Evolutionary conservation across 2,888 invertebrate species (phyloP).

Genomic region (Eurytoma adleriae): DNA sequence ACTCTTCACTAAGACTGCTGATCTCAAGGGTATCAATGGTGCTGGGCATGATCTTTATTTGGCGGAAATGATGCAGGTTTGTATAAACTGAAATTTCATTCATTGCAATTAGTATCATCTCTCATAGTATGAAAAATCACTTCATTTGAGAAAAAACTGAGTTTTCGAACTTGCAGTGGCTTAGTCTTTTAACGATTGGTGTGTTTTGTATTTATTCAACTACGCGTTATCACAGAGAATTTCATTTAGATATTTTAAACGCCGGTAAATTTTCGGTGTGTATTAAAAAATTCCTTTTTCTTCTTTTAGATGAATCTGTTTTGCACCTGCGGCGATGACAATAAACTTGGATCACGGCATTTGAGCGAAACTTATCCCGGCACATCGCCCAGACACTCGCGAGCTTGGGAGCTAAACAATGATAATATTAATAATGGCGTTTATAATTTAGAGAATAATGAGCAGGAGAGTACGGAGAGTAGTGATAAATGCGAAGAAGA

Average conservation of each 20-base stretch:
- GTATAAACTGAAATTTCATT: neutral
- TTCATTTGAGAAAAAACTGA: too few species aligned
- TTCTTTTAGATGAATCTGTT: conserved; percentile 82
- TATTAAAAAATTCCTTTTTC: neutral
- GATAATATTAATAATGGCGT: conserved; percentile 27
- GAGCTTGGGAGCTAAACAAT: conserved; percentile 55
- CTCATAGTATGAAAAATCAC: too few species aligned
- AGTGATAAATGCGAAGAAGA: conserved; percentile 13
- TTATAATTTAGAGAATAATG: conserved; percentile 25
- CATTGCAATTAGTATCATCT: neutral
- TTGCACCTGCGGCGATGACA: conserved; percentile 87
- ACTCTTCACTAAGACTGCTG: conserved; percentile 86
- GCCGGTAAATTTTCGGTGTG: too few species aligned
- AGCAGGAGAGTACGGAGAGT: conserved; percentile 1
- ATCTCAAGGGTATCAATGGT: conserved; percentile 89
- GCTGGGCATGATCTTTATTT: conserved; percentile 86
- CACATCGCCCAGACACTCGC: conserved; percentile 76
- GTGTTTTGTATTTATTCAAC: too few species aligned
- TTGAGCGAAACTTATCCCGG: conserved; percentile 90
- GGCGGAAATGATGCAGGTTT: conserved; percentile 88
- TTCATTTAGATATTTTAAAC: too few species aligned
- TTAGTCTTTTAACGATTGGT: conserved; percentile 20
- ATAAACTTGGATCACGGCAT: conserved; percentile 84
- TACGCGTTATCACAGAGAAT: too few species aligned
- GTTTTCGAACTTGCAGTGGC: too few species aligned